phyloP scores from a whole-genome alignment of 2,888 invertebrate genomes.

The Cephalotes varians region DNA sequence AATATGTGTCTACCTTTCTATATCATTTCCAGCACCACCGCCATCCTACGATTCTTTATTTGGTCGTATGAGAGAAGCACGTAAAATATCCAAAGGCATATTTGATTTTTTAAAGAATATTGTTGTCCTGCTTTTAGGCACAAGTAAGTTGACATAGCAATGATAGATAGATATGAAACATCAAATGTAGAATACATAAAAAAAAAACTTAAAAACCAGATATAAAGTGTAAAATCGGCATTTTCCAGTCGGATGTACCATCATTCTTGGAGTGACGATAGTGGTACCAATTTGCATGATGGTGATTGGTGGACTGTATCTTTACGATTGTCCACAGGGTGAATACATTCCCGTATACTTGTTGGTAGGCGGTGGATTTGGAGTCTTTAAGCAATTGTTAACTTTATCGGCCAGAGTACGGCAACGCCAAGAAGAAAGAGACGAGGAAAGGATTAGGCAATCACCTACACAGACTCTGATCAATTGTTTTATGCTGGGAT shows the following conservation, averaged over 20 bases:
- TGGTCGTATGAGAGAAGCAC: constrained; percentile 89
- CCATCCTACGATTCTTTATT: constrained; percentile 90
- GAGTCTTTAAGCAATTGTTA: constrained; percentile 89
- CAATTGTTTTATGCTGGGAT: constrained; percentile 89
- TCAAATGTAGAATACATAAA: not conserved
- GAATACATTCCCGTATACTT: constrained; percentile 90
- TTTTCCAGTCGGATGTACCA: constrained; percentile 89
- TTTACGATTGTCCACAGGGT: constrained; percentile 89
- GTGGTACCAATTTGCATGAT: constrained; percentile 90
- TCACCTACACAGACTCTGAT: constrained; percentile 87
- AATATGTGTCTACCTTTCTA: not conserved
- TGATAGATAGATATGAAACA: not conserved
- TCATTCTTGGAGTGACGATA: constrained; percentile 88
- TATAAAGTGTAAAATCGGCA: constrained; percentile 1
- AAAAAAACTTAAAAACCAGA: not conserved
- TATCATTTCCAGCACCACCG: constrained; percentile 87
- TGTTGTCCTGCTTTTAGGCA: constrained; percentile 88
- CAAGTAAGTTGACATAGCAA: constrained; percentile 85
- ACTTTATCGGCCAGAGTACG: constrained; percentile 87
- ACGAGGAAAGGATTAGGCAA: constrained; percentile 87
- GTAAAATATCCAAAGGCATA: constrained; percentile 88
- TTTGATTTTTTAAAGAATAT: constrained; percentile 89
- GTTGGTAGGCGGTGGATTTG: constrained; percentile 89
- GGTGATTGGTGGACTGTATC: constrained; percentile 89
- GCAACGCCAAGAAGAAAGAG: constrained; percentile 87